Conservation (phyloP, 2,797 vertebrate species). For the Schizothorax lantsangensis region DNA sequence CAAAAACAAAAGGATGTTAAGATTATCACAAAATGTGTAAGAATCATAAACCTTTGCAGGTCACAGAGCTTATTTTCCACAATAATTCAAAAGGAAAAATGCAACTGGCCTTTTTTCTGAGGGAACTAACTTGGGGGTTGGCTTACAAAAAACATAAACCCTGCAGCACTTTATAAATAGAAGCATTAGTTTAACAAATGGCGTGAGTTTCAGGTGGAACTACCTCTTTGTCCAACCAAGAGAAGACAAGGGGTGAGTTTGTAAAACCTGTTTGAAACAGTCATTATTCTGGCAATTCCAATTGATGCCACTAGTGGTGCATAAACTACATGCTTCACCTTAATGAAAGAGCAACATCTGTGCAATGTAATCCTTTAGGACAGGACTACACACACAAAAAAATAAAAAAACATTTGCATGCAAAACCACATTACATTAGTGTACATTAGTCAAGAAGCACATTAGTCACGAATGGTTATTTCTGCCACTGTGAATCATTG, state of each 20-base stretch:
- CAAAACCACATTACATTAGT: neutral
- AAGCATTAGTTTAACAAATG: neutral
- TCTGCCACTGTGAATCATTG: slow-evolving; percentile 13
- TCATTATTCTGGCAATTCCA: neutral
- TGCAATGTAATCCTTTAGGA: neutral
- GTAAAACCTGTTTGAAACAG: neutral
- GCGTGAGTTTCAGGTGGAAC: neutral
- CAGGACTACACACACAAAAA: neutral
- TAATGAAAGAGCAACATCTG: neutral
- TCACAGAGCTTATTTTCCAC: neutral
- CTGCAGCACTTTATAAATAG: neutral
- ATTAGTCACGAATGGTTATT: neutral
- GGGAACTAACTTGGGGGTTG: neutral
- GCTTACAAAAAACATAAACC: neutral
- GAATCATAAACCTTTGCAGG: too few relatives aligned
- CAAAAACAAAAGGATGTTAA: neutral
- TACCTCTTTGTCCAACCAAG: neutral
- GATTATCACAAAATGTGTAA: neutral
- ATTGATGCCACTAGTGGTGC: neutral
- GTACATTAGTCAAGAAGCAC: neutral
- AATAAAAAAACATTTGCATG: slow-evolving; percentile 5
- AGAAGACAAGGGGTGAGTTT: too few relatives aligned
- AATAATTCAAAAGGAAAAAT: neutral
- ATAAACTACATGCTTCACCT: neutral
- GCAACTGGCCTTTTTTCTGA: neutral